Evolutionary conservation across 1,140 invertebrate genomes (phyloP).

Genomic region (Zaprionus kolodkinae): DNA sequence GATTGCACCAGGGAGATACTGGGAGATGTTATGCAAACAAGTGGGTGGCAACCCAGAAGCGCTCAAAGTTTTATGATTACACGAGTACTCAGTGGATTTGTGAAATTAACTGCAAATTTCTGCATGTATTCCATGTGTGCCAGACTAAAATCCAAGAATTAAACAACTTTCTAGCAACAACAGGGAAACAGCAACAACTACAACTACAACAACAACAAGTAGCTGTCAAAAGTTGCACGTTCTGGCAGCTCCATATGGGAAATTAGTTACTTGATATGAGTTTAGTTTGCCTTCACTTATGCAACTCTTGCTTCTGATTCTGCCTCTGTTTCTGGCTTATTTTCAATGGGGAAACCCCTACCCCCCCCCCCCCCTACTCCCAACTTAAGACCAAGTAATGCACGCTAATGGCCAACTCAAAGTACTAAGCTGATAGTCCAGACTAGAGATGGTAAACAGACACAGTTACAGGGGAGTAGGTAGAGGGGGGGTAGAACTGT

Average conservation of each 20-base stretch:
- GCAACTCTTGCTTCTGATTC: conserved; percentile 21
- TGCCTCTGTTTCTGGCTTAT: conserved; percentile 7
- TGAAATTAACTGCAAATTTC: conserved; percentile 51
- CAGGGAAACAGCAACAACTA: neutral
- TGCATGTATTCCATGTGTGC: conserved; percentile 17
- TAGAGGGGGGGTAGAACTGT: neutral
- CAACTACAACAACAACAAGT: conserved; percentile 2
- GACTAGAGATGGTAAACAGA: neutral
- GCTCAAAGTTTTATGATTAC: conserved; percentile 56
- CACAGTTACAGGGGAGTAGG: neutral
- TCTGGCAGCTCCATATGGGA: conserved; percentile 11
- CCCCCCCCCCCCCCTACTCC: neutral
- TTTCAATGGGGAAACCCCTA: neutral
- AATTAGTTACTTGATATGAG: conserved; percentile 23
- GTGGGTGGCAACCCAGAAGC: conserved; percentile 26
- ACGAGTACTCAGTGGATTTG: conserved; percentile 47
- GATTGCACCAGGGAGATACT: neutral
- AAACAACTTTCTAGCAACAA: conserved; percentile 3
- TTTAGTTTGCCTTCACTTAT: conserved; percentile 21
- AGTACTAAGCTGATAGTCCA: neutral
- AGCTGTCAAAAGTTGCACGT: conserved; percentile 42
- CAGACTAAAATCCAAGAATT: neutral
- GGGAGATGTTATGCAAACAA: conserved; percentile 35
- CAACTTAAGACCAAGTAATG: conserved; percentile 36
- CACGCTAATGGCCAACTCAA: conserved; percentile 11